Base-by-base conservation (phyloP, 37 sponge, comb jelly and placozoan genomes). In the Amphimedon queenslandica region DNA sequence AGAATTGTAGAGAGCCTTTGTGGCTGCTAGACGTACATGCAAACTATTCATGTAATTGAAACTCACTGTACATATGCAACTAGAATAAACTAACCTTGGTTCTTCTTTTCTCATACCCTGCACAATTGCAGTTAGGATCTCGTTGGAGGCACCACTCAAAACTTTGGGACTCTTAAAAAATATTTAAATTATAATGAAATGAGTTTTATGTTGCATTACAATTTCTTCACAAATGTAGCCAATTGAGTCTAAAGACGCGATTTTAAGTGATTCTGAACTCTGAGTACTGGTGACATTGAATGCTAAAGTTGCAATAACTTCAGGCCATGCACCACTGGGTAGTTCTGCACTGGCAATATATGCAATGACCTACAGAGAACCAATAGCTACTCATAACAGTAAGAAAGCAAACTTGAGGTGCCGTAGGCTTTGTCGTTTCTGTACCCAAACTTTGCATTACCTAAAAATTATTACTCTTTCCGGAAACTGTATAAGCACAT, bases 101-200 rank as follows among this genome's bases (percentile, higher is more conserved):
- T 99, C 99, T 43, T 99, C 99, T 55, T 95, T 95, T 57, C 96
- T 76, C 99, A 99, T 99, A 24, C 96, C 91, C 63, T 93, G 91
- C 27, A 99, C 92, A 40, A 99, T 91, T 55, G 94, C 96, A 2
- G 99, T 99, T 33, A 99, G 77, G 13, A 99, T 93, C 41, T 82
- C 79, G 70, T 99, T 95, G 33, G 99, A 79, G 40, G 90, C 74
- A 4, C 55, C 33, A 0, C 87, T 78, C 38, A 91, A 55, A 16
- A 68, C 61, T 51, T 69, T 55, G 11, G 80, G 66, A 25, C 79
- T 75, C 87, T 87, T 53, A 0, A 25, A 29, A 3, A 60, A 27
- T 23, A 42, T 3, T 0, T 24, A 31, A 32, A 41, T 32, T 35
- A 80, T 5, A 33, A 39, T 47, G 1, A 4, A 40, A 65, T 16